These are phyloP conservation scores for Lepus oiostolus DNA, from an alignment of 2,797 vertebrate species.

Conservation along the genomic window DNA sequence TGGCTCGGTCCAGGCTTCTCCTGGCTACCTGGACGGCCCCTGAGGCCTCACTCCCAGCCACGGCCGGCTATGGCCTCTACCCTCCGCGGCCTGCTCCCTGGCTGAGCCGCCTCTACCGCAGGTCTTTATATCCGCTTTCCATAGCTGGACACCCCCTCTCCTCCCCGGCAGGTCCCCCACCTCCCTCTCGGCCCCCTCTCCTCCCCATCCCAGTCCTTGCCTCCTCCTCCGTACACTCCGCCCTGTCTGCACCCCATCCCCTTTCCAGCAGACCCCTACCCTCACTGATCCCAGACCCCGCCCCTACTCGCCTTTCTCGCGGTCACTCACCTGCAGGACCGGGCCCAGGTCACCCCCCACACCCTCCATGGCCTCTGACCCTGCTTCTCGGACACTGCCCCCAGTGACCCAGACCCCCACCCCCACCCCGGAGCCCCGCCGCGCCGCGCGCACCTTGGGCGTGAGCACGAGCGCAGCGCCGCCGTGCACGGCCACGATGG, in stretches of 20 bases:
- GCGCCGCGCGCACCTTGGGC: slow-evolving; percentile 92
- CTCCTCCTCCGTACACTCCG: neutral
- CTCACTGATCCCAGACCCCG: neutral
- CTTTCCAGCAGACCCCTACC: neutral
- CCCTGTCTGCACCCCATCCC: neutral
- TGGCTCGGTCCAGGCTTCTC: neutral
- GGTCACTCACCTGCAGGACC: neutral
- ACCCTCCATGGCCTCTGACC: neutral
- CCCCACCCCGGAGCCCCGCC: neutral
- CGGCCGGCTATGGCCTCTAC: neutral
- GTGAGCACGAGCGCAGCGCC: slow-evolving; percentile 96
- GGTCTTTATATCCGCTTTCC: too few relatives aligned
- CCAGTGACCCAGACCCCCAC: neutral
- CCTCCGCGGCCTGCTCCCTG: too few relatives aligned
- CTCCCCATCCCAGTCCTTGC: neutral
- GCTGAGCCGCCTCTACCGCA: too few relatives aligned
- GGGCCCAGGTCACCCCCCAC: neutral
- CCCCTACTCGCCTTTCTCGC: neutral
- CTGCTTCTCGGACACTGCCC: neutral
- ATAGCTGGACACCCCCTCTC: too few relatives aligned
- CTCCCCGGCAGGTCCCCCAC: neutral
- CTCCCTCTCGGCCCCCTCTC: neutral
- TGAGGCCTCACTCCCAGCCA: neutral
- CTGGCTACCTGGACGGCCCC: neutral
- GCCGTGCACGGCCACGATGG: slow-evolving; percentile 96